These are phyloP conservation scores for Dinocampus coccinellae DNA, from an alignment of 2,888 invertebrate genomes.

Conservation along the genomic window DNA sequence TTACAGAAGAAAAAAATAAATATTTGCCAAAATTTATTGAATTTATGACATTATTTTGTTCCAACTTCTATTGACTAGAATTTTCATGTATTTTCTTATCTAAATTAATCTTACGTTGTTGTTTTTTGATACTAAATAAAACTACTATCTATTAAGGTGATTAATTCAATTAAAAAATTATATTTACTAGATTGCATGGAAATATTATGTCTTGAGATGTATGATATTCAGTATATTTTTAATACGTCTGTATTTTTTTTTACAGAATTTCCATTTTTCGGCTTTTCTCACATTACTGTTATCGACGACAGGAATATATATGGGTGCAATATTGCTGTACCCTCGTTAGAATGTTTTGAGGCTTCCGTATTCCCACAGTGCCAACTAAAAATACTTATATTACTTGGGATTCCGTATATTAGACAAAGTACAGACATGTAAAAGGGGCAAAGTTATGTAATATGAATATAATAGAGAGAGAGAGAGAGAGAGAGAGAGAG, in stretches of 20 bases:
- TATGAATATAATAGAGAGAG: not conserved
- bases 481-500: too few species aligned
- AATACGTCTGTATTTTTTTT: not conserved
- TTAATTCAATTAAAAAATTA: not conserved
- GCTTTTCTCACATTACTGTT: not conserved
- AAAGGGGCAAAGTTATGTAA: conserved; percentile 2
- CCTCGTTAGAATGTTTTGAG: not conserved
- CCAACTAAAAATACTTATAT: not conserved
- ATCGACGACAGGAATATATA: not conserved
- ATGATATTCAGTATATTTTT: too few species aligned
- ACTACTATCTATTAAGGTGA: not conserved
- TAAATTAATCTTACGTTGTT: not conserved
- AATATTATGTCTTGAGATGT: not conserved
- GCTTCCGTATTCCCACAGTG: not conserved
- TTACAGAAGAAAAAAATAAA: not conserved
- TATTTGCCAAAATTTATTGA: too few species aligned
- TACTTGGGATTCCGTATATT: not conserved
- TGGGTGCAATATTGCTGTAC: not conserved
- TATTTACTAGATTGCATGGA: not conserved
- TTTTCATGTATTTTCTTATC: not conserved
- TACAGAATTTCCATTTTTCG: not conserved
- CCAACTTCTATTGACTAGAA: too few species aligned
- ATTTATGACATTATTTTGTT: too few species aligned
- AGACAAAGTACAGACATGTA: not conserved
- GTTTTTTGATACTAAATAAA: not conserved